Percentiles rank a stretch among this genome's conserved stretches.
Evolutionary conservation across 92 coral and sea anemone species (phyloP).

Genomic region (Epizoanthus stellaris): DNA sequence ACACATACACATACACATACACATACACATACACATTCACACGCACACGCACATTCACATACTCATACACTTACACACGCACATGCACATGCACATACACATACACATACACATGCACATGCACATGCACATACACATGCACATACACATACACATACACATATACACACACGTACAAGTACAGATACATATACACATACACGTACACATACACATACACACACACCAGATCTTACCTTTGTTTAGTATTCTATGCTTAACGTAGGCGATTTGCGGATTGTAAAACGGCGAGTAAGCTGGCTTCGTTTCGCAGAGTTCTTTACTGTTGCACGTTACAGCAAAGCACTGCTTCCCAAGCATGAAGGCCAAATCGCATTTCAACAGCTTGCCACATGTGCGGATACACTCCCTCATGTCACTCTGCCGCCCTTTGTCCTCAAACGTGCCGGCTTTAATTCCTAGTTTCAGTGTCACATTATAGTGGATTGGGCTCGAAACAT

Average conservation of each 20-base stretch:
- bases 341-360: constrained; percentile 95
- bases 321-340: constrained; percentile 80
- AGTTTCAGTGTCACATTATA: constrained; percentile 76
- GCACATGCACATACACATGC: too few species aligned
- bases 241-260: constrained; percentile 65
- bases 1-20: too few species aligned
- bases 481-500: constrained; percentile 73
- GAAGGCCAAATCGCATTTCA: constrained; percentile 86
- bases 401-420: constrained; percentile 80
- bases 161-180: too few species aligned
- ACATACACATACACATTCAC: too few species aligned
- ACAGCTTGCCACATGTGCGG: constrained; percentile 76
- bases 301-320: constrained; percentile 77
- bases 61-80: too few species aligned
- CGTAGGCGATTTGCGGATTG: constrained; percentile 85
- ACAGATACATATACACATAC: too few species aligned
- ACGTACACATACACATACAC: too few species aligned
- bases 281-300: constrained; percentile 85
- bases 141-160: too few species aligned
- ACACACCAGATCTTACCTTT: constrained; percentile 12
- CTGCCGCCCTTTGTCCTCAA: constrained; percentile 79
- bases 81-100: too few species aligned
- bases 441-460: constrained; percentile 87
- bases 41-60: too few species aligned
- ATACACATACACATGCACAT: too few species aligned